These are phyloP conservation scores for Lepus europaeus DNA, from an alignment of 2,113 vertebrate genomes.

Conservation along the genomic window DNA sequence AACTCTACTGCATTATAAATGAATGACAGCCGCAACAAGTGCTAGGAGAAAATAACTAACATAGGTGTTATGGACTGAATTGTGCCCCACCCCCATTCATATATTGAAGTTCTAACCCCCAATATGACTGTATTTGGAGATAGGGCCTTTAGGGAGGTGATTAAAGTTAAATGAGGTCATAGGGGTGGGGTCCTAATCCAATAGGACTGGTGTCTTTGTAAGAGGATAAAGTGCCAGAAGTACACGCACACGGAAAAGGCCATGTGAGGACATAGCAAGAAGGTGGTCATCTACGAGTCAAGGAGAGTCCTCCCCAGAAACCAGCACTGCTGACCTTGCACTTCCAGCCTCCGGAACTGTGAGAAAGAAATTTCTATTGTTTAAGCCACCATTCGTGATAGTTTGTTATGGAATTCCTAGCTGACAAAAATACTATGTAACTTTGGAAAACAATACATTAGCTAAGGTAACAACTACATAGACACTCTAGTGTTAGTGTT, in stretches of 20 bases:
- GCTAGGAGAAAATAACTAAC: not conserved
- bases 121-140: not conserved
- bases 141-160: not conserved
- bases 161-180: not conserved
- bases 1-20: not conserved
- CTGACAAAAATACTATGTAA: not conserved
- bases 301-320: not conserved
- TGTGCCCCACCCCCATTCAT: not conserved
- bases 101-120: not conserved
- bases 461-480: not conserved
- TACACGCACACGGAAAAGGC: not conserved
- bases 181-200: not conserved
- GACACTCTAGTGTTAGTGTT: not conserved
- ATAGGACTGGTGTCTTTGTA: not conserved
- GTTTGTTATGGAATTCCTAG: not conserved
- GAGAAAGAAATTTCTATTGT: conserved; percentile 29
- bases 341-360: not conserved
- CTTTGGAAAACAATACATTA: not conserved
- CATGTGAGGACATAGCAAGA: not conserved
- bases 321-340: not conserved
- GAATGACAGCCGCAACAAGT: not conserved
- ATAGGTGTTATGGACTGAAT: not conserved
- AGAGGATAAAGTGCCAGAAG: not conserved
- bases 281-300: not conserved
- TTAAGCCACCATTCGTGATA: not conserved